Evolutionary conservation across 92 coral and sea anemone genomes (phyloP).

Genomic region (Galaxea fascicularis): DNA sequence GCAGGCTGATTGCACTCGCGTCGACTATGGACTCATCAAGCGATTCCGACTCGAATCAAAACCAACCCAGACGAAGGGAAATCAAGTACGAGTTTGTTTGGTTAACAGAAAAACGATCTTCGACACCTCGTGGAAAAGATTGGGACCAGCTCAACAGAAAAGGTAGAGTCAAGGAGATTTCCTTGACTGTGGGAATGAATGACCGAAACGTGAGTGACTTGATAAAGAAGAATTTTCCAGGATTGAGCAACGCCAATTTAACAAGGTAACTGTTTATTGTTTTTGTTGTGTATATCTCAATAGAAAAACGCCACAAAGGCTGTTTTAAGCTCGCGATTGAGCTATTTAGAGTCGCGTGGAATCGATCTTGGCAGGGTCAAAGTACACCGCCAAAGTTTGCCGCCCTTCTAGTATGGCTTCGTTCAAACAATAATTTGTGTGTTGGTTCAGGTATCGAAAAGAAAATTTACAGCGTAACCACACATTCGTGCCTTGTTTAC

Average conservation of each 20-base stretch:
- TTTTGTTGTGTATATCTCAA: too few species aligned
- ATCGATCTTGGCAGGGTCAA: too few species aligned
- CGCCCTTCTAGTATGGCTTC: too few species aligned
- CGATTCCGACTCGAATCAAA: not conserved
- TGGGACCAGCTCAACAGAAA: slow-evolving; percentile 7
- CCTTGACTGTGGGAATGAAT: not conserved
- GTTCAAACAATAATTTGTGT: too few species aligned
- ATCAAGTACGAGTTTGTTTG: not conserved
- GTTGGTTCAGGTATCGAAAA: too few species aligned
- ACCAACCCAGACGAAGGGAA: not conserved
- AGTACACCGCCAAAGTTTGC: too few species aligned
- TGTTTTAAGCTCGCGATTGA: too few species aligned
- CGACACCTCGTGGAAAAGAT: not conserved
- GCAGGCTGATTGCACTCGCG: not conserved
- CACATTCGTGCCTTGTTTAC: too few species aligned
- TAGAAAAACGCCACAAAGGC: too few species aligned
- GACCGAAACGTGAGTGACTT: not conserved
- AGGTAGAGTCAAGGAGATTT: not conserved
- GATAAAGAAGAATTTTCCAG: not conserved
- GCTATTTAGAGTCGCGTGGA: too few species aligned
- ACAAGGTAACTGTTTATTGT: slow-evolving; percentile 3
- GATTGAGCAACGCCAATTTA: not conserved
- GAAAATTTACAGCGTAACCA: too few species aligned
- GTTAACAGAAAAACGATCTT: not conserved
- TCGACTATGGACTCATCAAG: not conserved